Evolutionary conservation across 2,113 vertebrate species (phyloP).

Genomic region (Dipodomys merriami): DNA sequence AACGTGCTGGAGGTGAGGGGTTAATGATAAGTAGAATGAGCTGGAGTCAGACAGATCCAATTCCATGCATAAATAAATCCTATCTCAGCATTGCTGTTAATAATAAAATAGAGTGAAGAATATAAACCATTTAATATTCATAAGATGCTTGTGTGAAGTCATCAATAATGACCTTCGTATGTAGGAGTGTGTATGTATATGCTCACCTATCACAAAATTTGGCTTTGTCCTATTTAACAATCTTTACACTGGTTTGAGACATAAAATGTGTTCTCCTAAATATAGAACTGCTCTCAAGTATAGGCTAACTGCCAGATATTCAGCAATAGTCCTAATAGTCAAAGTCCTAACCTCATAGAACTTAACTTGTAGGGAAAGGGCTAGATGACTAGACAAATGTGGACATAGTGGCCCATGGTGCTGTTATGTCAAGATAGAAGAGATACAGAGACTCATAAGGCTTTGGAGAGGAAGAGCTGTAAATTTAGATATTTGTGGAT

Average conservation of each 20-base stretch:
- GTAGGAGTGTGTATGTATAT: accelerated
- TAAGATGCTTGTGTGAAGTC: not conserved
- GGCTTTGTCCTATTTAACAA: not conserved
- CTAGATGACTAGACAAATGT: not conserved
- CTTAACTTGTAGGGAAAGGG: not conserved
- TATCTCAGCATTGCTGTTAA: not conserved
- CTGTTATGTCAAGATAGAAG: no score
- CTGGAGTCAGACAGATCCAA: not conserved
- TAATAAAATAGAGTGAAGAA: not conserved
- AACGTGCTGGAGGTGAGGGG: accelerated
- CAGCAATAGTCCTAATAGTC: not conserved
- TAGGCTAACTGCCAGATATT: not conserved
- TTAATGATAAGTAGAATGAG: not conserved
- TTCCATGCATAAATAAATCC: not conserved
- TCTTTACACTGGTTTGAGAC: not conserved
- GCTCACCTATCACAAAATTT: not conserved
- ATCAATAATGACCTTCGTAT: not conserved
- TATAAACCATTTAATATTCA: not conserved
- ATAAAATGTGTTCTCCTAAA: not conserved
- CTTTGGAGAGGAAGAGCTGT: not conserved
- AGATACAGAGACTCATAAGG: accelerated
- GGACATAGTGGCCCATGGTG: accelerated
- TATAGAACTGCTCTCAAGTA: not conserved
- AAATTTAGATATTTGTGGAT: not conserved
- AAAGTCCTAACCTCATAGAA: not conserved